Conservation (phyloP, 1,140 invertebrate species). For the Anadara kagoshimensis region DNA sequence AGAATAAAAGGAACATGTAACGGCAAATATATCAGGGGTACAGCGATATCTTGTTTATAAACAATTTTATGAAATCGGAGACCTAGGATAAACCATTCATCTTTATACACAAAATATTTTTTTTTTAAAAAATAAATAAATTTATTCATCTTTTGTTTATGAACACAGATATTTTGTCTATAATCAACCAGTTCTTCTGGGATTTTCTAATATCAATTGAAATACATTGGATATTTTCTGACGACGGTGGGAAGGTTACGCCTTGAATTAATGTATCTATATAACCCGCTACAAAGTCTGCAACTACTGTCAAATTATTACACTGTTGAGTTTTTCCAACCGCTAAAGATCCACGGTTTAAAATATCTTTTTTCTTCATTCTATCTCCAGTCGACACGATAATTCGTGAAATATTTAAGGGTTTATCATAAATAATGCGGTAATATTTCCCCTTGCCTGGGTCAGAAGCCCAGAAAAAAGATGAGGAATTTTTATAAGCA, state of each 20-base stretch:
- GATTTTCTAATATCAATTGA: constrained; percentile 17
- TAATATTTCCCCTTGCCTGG: constrained; percentile 34
- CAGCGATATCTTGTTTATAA: too few species aligned
- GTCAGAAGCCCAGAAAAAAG: constrained; percentile 46
- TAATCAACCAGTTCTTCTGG: constrained; percentile 23
- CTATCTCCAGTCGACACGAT: constrained; percentile 44
- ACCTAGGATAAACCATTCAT: too few species aligned
- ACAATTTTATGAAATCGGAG: too few species aligned
- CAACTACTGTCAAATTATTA: constrained; percentile 6
- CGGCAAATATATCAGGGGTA: too few species aligned
- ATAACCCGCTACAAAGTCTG: constrained; percentile 28
- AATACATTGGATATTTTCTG: constrained; percentile 37
- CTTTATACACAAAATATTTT: too few species aligned
- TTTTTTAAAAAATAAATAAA: too few species aligned
- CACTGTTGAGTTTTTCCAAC: constrained; percentile 9
- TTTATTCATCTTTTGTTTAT: constrained; percentile 1
- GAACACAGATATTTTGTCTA: constrained; percentile 40
- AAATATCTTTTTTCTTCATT: constrained; percentile 27
- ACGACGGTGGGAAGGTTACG: constrained; percentile 21
- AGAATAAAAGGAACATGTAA: too few species aligned
- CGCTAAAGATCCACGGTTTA: constrained; percentile 13
- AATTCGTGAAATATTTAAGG: constrained; percentile 42
- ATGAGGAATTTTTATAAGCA: constrained; percentile 39
- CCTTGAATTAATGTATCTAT: constrained; percentile 41
- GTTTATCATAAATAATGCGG: constrained; percentile 42